Percentiles rank a stretch among this genome's conserved stretches.
These are phyloP conservation scores for Eupithecia abbreviata DNA, from an alignment of 2,888 invertebrate genomes.

Conservation along the genomic window DNA sequence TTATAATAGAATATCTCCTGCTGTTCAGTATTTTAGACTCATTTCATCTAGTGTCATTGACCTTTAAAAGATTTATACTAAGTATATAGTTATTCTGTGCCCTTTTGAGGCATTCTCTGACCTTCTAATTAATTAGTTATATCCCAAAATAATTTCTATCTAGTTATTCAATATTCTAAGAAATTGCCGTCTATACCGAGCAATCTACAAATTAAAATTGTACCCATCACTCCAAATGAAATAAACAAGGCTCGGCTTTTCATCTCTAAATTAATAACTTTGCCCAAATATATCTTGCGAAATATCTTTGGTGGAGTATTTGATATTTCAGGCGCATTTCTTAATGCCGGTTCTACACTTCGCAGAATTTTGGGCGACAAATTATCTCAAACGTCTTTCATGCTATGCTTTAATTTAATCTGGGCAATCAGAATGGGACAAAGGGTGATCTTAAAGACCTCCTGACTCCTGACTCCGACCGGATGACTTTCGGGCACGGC, in stretches of 20 bases:
- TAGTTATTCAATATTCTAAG: constrained; percentile 1
- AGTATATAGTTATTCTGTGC: too few relatives aligned
- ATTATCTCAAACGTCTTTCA: neutral
- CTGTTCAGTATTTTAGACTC: neutral
- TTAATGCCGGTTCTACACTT: neutral
- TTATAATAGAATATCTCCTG: neutral
- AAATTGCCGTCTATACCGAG: neutral
- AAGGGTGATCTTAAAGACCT: too few relatives aligned
- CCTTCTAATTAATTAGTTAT: neutral
- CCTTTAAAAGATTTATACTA: neutral
- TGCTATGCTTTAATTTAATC: neutral
- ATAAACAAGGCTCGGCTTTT: constrained; percentile 13
- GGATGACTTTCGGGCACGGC: neutral
- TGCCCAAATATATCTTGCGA: constrained; percentile 13
- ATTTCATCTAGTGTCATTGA: neutral
- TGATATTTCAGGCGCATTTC: constrained; percentile 8
- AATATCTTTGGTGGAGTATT: constrained; percentile 27
- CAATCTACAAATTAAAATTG: constrained; percentile 17
- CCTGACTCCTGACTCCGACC: too few relatives aligned
- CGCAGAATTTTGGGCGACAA: neutral
- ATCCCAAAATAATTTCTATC: neutral
- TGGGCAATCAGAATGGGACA: neutral
- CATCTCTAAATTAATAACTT: constrained; percentile 13
- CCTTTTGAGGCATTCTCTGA: neutral
- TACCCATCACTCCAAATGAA: constrained; percentile 12